phyloP scores from a whole-genome alignment of 2,113 vertebrate genomes.

The Atlantisia rogersi region DNA sequence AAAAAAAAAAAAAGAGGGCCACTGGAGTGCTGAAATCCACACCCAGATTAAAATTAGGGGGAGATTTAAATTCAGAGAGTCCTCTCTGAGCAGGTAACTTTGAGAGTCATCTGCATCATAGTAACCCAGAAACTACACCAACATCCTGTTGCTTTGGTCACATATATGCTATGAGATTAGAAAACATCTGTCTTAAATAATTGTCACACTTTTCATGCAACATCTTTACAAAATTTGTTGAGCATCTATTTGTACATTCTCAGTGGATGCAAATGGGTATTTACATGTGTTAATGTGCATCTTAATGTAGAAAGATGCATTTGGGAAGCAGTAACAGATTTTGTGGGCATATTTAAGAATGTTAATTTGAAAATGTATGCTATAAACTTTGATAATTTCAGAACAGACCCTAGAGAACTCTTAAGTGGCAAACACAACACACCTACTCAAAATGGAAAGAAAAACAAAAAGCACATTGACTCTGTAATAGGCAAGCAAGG shows the following conservation, averaged over 20 bases:
- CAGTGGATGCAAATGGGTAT: constrained; percentile 9
- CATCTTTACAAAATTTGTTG: neutral
- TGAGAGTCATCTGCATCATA: neutral
- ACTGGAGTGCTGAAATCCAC: neutral
- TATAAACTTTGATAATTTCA: constrained; percentile 46
- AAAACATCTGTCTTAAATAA: constrained; percentile 2
- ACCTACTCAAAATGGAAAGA: constrained; percentile 16
- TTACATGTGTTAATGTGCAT: neutral
- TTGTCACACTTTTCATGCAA: neutral
- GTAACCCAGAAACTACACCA: neutral
- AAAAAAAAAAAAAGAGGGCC: neutral
- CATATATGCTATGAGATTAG: neutral
- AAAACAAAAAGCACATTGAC: constrained; percentile 7
- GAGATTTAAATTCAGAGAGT: neutral
- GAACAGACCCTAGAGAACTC: constrained; percentile 23
- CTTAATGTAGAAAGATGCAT: constrained; percentile 28
- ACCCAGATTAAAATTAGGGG: neutral
- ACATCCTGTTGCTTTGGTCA: neutral
- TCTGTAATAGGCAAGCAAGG: neutral
- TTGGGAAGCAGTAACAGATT: constrained; percentile 46
- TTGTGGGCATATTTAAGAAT: constrained; percentile 54
- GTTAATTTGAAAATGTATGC: constrained; percentile 59
- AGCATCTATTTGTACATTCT: constrained; percentile 25
- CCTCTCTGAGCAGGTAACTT: neutral
- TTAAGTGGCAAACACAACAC: constrained; percentile 32